Conservation (phyloP, 1,140 invertebrate species). For the Zelostemma sp. region DNA sequence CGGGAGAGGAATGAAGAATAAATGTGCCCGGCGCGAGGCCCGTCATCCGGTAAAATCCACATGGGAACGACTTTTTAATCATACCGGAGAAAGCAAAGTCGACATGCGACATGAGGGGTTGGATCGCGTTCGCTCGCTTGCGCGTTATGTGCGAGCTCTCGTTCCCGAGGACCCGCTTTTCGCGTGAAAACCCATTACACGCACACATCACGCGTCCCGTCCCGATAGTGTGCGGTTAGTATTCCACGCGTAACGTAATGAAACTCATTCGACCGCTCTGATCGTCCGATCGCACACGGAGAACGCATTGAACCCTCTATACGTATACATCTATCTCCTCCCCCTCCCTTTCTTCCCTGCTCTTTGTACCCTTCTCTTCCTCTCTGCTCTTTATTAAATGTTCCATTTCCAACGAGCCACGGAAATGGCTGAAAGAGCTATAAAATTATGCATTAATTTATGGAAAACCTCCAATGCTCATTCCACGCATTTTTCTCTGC, state of each 20-base stretch:
- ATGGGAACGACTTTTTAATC: slow-evolving; percentile 17
- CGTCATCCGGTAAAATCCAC: slow-evolving; percentile 2
- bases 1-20: not conserved
- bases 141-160: slow-evolving; percentile 29
- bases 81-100: slow-evolving; percentile 38
- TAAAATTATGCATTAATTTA: slow-evolving; percentile 44
- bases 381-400: slow-evolving; percentile 45
- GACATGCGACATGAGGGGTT: slow-evolving; percentile 32
- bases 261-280: slow-evolving; percentile 47
- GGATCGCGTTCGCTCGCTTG: slow-evolving; percentile 17
- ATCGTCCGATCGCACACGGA: slow-evolving; percentile 48
- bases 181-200: slow-evolving; percentile 50
- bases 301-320: slow-evolving; percentile 34
- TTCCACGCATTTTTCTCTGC: not conserved
- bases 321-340: slow-evolving; percentile 20
- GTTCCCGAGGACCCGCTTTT: slow-evolving; percentile 42
- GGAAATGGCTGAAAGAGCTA: slow-evolving; percentile 21
- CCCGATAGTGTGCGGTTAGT: slow-evolving; percentile 47
- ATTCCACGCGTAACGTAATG: slow-evolving; percentile 51
- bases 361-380: slow-evolving; percentile 10
- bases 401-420: slow-evolving; percentile 31
- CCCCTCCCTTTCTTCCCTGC: slow-evolving; percentile 11
- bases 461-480: slow-evolving; percentile 18
- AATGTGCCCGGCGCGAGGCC: not conserved
- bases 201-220: slow-evolving; percentile 43